Percentiles rank a stretch among this genome's conserved stretches.
phyloP scores from a whole-genome alignment of 2,113 vertebrate genomes.

The Condylura cristata region DNA sequence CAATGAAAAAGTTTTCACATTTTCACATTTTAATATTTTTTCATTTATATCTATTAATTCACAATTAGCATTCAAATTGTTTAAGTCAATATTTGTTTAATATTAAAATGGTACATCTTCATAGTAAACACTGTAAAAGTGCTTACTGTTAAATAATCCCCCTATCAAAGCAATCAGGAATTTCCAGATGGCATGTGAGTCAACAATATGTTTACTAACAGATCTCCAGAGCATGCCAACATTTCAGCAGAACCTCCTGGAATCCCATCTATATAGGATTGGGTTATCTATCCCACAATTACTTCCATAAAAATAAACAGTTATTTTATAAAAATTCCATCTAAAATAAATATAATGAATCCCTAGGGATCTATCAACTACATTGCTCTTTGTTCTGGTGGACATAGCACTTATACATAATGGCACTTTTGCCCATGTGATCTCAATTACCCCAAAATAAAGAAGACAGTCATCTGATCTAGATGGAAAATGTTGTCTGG shows the following conservation, averaged over 20 bases:
- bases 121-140: neutral
- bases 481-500: neutral
- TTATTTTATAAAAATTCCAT: neutral
- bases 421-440: neutral
- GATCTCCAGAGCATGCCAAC: neutral
- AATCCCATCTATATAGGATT: neutral
- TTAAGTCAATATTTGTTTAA: constrained; percentile 64
- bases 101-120: neutral
- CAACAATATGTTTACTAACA: neutral
- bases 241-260: neutral
- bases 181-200: constrained; percentile 36
- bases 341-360: neutral
- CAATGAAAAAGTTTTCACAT: neutral
- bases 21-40: neutral
- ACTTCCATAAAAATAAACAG: neutral
- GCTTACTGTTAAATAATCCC: constrained; percentile 20
- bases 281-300: neutral
- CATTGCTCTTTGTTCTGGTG: neutral
- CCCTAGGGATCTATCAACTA: neutral
- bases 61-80: neutral
- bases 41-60: neutral
- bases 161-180: neutral
- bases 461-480: neutral
- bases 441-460: neutral
- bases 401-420: neutral